phyloP scores from a whole-genome alignment of 2,888 invertebrate genomes.

The Agrochola lychnidis region DNA sequence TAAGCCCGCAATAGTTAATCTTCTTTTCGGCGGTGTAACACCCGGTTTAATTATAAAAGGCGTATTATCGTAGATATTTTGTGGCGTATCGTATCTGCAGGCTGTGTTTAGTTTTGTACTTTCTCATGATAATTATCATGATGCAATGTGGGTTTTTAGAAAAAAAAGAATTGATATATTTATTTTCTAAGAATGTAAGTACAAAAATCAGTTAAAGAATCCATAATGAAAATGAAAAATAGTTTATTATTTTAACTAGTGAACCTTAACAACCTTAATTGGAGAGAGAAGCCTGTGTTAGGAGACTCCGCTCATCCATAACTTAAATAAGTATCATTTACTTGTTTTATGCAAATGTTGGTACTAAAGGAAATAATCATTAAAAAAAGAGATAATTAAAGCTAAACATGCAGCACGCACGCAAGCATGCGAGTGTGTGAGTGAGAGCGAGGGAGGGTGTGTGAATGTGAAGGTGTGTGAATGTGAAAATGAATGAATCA shows the following conservation, averaged over 20 bases:
- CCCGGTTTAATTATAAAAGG: conserved; percentile 73
- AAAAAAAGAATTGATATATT: too few species aligned
- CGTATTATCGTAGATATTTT: conserved; percentile 57
- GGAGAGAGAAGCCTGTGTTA: background rate
- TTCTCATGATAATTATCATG: conserved; percentile 1
- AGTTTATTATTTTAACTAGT: background rate
- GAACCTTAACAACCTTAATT: background rate
- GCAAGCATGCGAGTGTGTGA: background rate
- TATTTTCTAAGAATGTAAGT: too few species aligned
- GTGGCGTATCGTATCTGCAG: conserved; percentile 23
- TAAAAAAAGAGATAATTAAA: too few species aligned
- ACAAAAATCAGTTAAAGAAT: too few species aligned
- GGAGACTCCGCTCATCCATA: background rate
- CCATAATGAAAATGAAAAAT: background rate
- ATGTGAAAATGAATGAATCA: background rate
- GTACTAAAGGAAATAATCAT: background rate
- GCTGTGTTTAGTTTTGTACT: conserved; percentile 19
- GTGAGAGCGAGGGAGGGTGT: too few species aligned
- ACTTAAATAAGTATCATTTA: background rate
- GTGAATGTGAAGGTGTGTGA: background rate
- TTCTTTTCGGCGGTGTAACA: conserved; percentile 74
- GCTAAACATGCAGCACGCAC: background rate
- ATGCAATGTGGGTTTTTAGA: background rate
- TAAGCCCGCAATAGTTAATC: conserved; percentile 76
- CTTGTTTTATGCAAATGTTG: background rate